phyloP scores from a whole-genome alignment of 64 coral and sea anemone species.

The Dendrophyllia cribrosa region DNA sequence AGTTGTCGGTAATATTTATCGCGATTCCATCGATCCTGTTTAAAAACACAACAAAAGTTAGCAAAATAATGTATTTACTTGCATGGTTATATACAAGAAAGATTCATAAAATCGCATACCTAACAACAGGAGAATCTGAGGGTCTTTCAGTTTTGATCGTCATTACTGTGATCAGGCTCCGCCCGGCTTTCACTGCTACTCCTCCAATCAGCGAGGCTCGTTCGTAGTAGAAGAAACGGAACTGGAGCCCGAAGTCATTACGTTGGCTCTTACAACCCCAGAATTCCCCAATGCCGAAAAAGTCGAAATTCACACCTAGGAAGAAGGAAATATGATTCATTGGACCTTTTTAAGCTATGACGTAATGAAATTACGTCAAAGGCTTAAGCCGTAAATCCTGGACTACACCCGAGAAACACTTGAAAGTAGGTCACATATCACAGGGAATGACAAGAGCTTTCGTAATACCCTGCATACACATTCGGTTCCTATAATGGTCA shows the following conservation, averaged over 20 bases:
- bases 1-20: slow-evolving; percentile 27
- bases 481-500: too few species aligned
- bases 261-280: slow-evolving; percentile 70
- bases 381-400: too few species aligned
- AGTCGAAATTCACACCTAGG: slow-evolving; percentile 73
- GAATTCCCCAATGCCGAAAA: slow-evolving; percentile 91
- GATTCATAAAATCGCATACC: slow-evolving; percentile 18
- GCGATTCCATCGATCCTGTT: slow-evolving; percentile 68
- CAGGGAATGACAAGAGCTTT: too few species aligned
- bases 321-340: not conserved
- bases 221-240: slow-evolving; percentile 68
- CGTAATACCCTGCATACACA: too few species aligned
- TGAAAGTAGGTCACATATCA: too few species aligned
- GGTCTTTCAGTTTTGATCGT: slow-evolving; percentile 39
- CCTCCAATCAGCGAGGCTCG: slow-evolving; percentile 75
- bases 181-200: slow-evolving; percentile 59
- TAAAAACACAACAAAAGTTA: too few species aligned
- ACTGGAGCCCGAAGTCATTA: slow-evolving; percentile 83
- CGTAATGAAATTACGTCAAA: too few species aligned
- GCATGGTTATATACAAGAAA: too few species aligned
- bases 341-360: too few species aligned
- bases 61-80: too few species aligned
- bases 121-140: slow-evolving; percentile 47
- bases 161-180: slow-evolving; percentile 66
- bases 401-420: too few species aligned